phyloP scores from a whole-genome alignment of 2,113 vertebrate species.

The Piprites chloris region DNA sequence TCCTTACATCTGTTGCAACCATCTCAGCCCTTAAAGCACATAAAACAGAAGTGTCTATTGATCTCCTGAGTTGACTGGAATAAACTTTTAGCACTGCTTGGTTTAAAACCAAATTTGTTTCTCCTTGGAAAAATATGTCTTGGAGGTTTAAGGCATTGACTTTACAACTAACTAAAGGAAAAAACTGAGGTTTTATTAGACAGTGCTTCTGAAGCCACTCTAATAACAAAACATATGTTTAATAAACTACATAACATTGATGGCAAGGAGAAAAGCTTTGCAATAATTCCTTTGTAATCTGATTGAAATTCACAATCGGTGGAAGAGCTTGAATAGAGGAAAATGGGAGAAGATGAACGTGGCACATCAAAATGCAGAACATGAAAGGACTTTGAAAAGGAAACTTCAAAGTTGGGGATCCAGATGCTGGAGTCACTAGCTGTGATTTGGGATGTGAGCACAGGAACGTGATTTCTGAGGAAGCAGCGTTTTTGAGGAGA shows the following conservation, averaged over 20 bases:
- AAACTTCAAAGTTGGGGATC: constrained; percentile 1
- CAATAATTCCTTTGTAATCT: neutral
- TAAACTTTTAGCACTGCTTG: neutral
- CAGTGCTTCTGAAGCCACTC: neutral
- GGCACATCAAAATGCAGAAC: neutral
- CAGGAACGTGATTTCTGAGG: rapidly evolving
- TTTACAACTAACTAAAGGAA: neutral
- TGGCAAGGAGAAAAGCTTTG: neutral
- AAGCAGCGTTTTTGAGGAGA: neutral
- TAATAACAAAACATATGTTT: neutral
- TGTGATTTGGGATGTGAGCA: neutral
- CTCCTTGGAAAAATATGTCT: neutral
- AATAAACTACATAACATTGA: neutral
- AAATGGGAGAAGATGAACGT: neutral
- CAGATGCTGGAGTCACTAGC: neutral
- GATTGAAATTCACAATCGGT: neutral
- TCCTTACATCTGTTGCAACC: neutral
- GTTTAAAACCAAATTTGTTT: neutral
- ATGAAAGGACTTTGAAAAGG: constrained; percentile 19
- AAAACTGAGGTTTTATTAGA: neutral
- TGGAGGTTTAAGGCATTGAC: constrained; percentile 7
- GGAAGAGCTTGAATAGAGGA: neutral
- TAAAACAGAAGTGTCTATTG: constrained; percentile 24
- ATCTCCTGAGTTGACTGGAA: constrained; percentile 11
- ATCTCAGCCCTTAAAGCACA: neutral